Evolutionary conservation across 2,113 vertebrate species (phyloP), one percentile per base, ranked within the genome.

Genomic region (Rhizomys pruinosus): DNA sequence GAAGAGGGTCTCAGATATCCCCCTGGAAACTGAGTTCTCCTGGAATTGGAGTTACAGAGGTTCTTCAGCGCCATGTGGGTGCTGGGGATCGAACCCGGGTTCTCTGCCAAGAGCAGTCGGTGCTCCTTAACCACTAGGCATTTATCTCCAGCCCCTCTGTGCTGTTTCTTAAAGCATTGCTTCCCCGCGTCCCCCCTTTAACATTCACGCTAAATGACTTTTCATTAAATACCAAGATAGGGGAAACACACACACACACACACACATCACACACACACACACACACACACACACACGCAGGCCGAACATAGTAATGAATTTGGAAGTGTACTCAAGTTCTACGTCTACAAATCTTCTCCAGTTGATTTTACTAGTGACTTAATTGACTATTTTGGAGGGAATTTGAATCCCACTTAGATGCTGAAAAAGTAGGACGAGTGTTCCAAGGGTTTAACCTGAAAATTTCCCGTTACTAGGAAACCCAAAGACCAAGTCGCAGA

Each of bases 391-490:
- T 64, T 69, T 44, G 90, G 22, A 37, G 55, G 47, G 20, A 77
- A 92, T 10, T 4, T 23, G 61, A 80, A 52, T 55, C 22, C 8
- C 42, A 39, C 15, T 19, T 72, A 73, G n/a, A 87, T 57, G 17
- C 84, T 23, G 52, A 82, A 82, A 87, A 55, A 79, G 73, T 34
- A 52, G 42, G 12, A 79, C 74, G 71, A 34, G 57, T 17, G 61
- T 72, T 80, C 66, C 68, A 72, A 87, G 39, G 12, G 59, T 9
- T 95, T 23, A 52, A 94, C 89, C 42, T 15, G 66, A 95, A 91
- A 89, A 80, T 39, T 52, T 73, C 74, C 34, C 32, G n/a, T 93
- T 85, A 42, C 80, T 59, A 69, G 80, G 77, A 91, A 89, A 87
- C 87, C 57, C 9, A 37, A 86, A 87, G 77, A 47, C 34, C 61